Conservation (phyloP, 1,140 invertebrate genomes). For the Euwallacea fornicatus region DNA sequence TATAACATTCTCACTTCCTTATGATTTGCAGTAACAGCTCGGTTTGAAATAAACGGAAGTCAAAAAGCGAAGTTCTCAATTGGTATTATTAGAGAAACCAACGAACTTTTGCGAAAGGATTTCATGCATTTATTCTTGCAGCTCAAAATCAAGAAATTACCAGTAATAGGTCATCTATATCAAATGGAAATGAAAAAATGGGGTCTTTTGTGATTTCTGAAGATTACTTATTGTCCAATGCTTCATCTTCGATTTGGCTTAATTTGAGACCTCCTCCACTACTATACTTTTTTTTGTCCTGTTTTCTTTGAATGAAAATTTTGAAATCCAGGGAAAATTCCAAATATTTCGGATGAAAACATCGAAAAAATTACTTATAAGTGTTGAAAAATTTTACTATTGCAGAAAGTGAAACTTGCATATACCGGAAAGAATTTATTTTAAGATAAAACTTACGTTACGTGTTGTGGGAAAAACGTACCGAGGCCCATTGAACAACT, state of each 20-base stretch:
- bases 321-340: conserved; percentile 19
- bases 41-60: not conserved
- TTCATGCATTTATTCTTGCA: conserved; percentile 37
- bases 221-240: conserved; percentile 26
- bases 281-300: conserved; percentile 26
- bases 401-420: too few relatives aligned
- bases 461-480: too few relatives aligned
- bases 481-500: too few relatives aligned
- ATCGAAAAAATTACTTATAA: conserved; percentile 54
- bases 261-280: conserved; percentile 27
- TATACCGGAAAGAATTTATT: too few relatives aligned
- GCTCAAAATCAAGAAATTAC: conserved; percentile 33
- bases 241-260: conserved; percentile 23
- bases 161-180: too few relatives aligned
- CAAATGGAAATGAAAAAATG: not conserved
- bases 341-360: conserved; percentile 1
- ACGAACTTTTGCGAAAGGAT: conserved; percentile 32
- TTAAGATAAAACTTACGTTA: too few relatives aligned
- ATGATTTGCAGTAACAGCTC: not conserved
- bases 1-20: not conserved
- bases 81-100: conserved; percentile 30
- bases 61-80: conserved; percentile 6
- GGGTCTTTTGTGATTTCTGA: not conserved
- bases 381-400: too few relatives aligned
- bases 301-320: conserved; percentile 14